A percentile compares a stretch with the other conserved stretches of the same genome.
phyloP scores from a whole-genome alignment of 2,888 invertebrate genomes.

The Sialis fuliginosa region DNA sequence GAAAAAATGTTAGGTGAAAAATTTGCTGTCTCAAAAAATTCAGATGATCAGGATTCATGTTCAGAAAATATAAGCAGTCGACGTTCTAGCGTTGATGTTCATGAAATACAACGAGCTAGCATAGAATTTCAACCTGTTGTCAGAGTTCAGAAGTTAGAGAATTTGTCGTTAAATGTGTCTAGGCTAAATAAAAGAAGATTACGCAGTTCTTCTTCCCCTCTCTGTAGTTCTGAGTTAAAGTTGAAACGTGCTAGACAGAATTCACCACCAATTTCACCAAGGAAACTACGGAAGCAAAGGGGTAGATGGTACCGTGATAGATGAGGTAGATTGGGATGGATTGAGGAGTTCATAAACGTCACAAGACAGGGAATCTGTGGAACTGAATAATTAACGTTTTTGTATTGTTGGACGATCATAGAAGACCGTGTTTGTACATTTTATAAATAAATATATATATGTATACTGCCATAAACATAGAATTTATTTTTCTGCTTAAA shows the following conservation, averaged over 20 bases:
- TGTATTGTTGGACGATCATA: too few species aligned
- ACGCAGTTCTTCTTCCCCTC: slow-evolving; percentile 13
- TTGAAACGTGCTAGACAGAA: slow-evolving; percentile 7
- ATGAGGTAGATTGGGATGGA: slow-evolving; percentile 13
- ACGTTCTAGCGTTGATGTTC: slow-evolving; percentile 12
- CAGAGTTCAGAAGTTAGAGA: slow-evolving; percentile 44
- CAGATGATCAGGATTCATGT: slow-evolving; percentile 8
- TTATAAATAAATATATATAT: too few species aligned
- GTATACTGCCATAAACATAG: too few species aligned
- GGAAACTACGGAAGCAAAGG: slow-evolving; percentile 22
- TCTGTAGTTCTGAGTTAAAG: slow-evolving; percentile 11
- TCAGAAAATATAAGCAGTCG: slow-evolving; percentile 14
- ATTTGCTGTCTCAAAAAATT: slow-evolving; percentile 14
- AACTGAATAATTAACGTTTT: too few species aligned
- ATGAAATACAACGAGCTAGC: slow-evolving; percentile 15
- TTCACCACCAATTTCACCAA: slow-evolving; percentile 22
- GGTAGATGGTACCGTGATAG: slow-evolving; percentile 26
- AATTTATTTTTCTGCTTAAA: too few species aligned
- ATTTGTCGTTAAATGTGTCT: slow-evolving; percentile 22
- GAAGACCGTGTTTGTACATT: too few species aligned
- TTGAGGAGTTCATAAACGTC: too few species aligned
- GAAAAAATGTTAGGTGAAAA: slow-evolving; percentile 20
- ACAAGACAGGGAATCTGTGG: too few species aligned
- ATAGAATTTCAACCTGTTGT: slow-evolving; percentile 45
- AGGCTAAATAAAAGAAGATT: slow-evolving; percentile 16